A percentile compares a stretch with the other conserved stretches of the same genome.
Evolutionary conservation across 53 echinoderm and acorn worm genomes (phyloP).

Genomic region (Henricia sp.): DNA sequence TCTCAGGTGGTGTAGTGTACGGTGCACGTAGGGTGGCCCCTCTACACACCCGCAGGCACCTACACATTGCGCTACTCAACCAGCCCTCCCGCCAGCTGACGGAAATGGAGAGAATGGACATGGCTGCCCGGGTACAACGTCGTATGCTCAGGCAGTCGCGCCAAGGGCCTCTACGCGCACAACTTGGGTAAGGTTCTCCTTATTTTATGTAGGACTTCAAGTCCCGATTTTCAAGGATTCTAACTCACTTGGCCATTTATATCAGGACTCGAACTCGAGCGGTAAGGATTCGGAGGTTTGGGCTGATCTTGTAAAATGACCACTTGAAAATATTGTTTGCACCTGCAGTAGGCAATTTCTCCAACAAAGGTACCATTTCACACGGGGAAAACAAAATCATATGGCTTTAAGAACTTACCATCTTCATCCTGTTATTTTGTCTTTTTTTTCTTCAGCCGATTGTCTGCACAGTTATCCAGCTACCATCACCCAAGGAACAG

Average conservation of each 20-base stretch:
- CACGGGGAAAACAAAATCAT: too few species aligned
- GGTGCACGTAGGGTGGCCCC: constrained; percentile 43
- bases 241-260: too few species aligned
- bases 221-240: too few species aligned
- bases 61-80: constrained; percentile 33
- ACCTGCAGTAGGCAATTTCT: too few species aligned
- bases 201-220: too few species aligned
- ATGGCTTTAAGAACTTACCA: too few species aligned
- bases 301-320: too few species aligned
- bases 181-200: constrained; percentile 57
- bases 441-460: constrained; percentile 15
- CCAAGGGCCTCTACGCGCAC: constrained; percentile 47
- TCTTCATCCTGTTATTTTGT: too few species aligned
- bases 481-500: constrained; percentile 74
- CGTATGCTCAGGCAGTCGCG: constrained; percentile 44
- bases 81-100: constrained; percentile 42
- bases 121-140: constrained; percentile 44
- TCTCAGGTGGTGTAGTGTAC: neutral
- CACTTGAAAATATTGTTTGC: too few species aligned
- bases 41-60: constrained; percentile 35
- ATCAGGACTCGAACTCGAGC: too few species aligned
- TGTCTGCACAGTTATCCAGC: constrained; percentile 25
- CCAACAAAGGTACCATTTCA: too few species aligned
- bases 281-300: too few species aligned
- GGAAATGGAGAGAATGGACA: constrained; percentile 49